Base-by-base conservation (phyloP, 2,113 vertebrate species). In the Dicaeum eximium region DNA sequence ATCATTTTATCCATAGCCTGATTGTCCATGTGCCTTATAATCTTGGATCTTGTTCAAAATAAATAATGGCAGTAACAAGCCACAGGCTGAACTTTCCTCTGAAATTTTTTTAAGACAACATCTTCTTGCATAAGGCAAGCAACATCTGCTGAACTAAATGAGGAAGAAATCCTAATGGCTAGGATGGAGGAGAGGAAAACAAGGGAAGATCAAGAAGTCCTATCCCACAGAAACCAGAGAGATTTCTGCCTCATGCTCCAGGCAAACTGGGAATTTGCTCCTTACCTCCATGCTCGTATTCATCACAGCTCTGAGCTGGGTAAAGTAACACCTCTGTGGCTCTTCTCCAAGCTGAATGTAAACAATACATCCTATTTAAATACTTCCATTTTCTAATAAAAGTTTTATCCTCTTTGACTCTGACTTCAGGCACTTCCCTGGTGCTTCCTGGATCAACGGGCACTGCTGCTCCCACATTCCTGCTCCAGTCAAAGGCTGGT, bases 1-100 rank as follows among this genome's bases (percentile, higher is more conserved):
- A 96, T 95, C 90, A 93, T 93, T 95, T 96, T 91, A 96, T 96
- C 94, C 94, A 80, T 89, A 92, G 92, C 82, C 91, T 90, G 94
- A 94, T 95, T 96, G 96, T 96, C 92, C 90, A 94, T 96, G 92
- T 94, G 93, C 88, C 89, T 97, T 97, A 94, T 84, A 94, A 97
- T 82, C 60, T 90, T 97, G 96, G 96, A 92, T 40, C 53, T 56
- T 11, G 3, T 95, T 97, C 97, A 98, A 97, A 97, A 96, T 84
- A 97, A 97, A 97, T 96, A 96, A 96, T 56, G 86, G 83, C 79
- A 94, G 88, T 88, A 95, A 96, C 84, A 95, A 96, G 94, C 91
- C 95, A 96, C 93, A 95, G 75, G 78, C 82, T 96, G 92, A 96
- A 96, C 91, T 94, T 95, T 96, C 71, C 80, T 93, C 95, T 70